phyloP scores from a whole-genome alignment of 2,113 vertebrate species.

The Halcyon senegalensis region DNA sequence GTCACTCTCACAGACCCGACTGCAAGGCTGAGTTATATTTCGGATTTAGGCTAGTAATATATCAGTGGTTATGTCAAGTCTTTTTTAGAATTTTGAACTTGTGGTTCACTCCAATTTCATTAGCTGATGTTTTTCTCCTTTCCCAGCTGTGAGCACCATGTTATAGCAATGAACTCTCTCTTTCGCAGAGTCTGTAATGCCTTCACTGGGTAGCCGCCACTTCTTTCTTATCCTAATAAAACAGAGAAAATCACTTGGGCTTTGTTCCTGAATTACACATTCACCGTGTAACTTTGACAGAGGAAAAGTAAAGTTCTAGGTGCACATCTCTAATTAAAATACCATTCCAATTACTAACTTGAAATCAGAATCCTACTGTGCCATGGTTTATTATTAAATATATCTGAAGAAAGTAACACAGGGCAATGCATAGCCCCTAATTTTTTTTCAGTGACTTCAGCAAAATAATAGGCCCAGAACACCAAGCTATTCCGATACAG shows the following conservation, averaged over 20 bases:
- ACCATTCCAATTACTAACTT: neutral
- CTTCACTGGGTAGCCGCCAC: neutral
- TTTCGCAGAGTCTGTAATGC: neutral
- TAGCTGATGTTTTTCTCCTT: neutral
- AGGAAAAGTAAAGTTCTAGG: neutral
- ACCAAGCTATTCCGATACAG: neutral
- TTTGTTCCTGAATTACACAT: slow-evolving; percentile 8
- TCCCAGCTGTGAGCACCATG: neutral
- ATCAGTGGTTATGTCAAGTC: neutral
- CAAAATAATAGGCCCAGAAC: neutral
- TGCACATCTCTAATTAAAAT: slow-evolving; percentile 15
- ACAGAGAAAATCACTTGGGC: neutral
- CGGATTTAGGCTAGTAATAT: neutral
- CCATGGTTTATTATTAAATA: neutral
- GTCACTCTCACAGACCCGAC: neutral
- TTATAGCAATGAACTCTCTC: neutral
- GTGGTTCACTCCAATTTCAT: neutral
- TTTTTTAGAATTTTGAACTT: neutral
- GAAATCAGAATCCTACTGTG: slow-evolving; percentile 5
- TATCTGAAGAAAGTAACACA: neutral
- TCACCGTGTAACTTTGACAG: neutral
- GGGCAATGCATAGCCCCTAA: neutral
- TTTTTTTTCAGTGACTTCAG: neutral
- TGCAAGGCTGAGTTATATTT: slow-evolving; percentile 3
- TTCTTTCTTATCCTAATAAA: neutral